Conservation (phyloP, 2,888 invertebrate species). For the Synanthedon vespiformis region DNA sequence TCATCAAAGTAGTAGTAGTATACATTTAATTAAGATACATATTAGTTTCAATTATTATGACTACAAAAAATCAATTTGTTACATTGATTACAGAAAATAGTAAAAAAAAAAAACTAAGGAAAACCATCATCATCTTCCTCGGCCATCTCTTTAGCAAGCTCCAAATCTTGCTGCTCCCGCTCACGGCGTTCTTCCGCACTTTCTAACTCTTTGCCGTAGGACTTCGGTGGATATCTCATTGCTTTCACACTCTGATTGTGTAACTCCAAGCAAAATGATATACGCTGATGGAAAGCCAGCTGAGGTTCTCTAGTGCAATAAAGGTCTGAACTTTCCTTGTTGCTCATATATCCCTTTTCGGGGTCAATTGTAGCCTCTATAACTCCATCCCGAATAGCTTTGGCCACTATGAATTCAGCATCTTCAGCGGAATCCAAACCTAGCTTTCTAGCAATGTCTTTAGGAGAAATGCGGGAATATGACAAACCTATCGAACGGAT, state of each 20-base stretch:
- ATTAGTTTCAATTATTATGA: no score
- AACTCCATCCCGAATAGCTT: constrained; percentile 97
- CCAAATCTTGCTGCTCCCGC: constrained; percentile 97
- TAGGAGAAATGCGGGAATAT: constrained; percentile 95
- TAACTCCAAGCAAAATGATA: constrained; percentile 96
- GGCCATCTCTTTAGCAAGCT: constrained; percentile 99
- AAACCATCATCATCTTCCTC: constrained; percentile 98
- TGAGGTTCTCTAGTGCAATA: constrained; percentile 97
- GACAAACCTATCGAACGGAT: constrained; percentile 95
- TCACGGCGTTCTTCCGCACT: constrained; percentile 97
- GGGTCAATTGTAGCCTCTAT: constrained; percentile 98
- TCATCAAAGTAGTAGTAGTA: not conserved
- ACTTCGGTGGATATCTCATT: constrained; percentile 99
- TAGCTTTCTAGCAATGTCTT: constrained; percentile 94
- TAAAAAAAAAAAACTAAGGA: constrained; percentile 31
- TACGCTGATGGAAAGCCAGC: constrained; percentile 95
- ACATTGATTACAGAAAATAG: no score
- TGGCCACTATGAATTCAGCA: constrained; percentile 98
- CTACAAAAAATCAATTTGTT: no score
- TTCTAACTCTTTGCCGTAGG: constrained; percentile 97
- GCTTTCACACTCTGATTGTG: constrained; percentile 99
- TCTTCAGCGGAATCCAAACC: constrained; percentile 96
- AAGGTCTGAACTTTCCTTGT: constrained; percentile 96
- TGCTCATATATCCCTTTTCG: constrained; percentile 95
- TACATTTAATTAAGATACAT: not conserved